Conservation (phyloP, 1,140 invertebrate species). For the Meteorus sp. region DNA sequence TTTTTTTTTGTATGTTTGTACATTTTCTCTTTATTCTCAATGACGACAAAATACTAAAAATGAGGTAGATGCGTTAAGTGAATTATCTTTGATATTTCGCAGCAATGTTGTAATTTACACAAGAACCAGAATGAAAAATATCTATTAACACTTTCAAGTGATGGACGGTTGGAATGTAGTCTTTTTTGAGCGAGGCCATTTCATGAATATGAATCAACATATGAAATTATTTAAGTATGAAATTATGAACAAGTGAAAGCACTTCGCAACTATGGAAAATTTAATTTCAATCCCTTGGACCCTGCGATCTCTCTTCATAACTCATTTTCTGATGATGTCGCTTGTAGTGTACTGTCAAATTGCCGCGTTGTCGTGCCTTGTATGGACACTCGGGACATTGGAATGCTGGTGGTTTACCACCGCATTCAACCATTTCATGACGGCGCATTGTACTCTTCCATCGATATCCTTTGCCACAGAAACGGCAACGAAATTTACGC, state of each 20-base stretch:
- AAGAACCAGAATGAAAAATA: constrained; percentile 1
- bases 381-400: constrained; percentile 81
- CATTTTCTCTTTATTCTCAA: background rate
- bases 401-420: constrained; percentile 80
- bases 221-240: too few relatives aligned
- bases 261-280: background rate
- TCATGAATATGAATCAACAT: too few relatives aligned
- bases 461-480: constrained; percentile 78
- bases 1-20: too few relatives aligned
- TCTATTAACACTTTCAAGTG: too few relatives aligned
- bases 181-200: too few relatives aligned
- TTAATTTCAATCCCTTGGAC: constrained; percentile 25
- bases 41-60: constrained; percentile 15
- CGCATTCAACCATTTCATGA: constrained; percentile 84
- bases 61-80: constrained; percentile 30
- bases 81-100: background rate
- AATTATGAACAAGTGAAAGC: too few relatives aligned
- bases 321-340: constrained; percentile 67
- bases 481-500: constrained; percentile 73
- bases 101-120: too few relatives aligned
- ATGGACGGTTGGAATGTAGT: too few relatives aligned
- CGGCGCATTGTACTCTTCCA: constrained; percentile 81
- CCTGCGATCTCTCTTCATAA: constrained; percentile 38
- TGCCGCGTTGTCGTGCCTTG: constrained; percentile 76
- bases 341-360: constrained; percentile 78